Percentiles rank a stretch among this genome's conserved stretches.
These are phyloP conservation scores for Antitype chi DNA, from an alignment of 2,888 invertebrate species.

Conservation along the genomic window DNA sequence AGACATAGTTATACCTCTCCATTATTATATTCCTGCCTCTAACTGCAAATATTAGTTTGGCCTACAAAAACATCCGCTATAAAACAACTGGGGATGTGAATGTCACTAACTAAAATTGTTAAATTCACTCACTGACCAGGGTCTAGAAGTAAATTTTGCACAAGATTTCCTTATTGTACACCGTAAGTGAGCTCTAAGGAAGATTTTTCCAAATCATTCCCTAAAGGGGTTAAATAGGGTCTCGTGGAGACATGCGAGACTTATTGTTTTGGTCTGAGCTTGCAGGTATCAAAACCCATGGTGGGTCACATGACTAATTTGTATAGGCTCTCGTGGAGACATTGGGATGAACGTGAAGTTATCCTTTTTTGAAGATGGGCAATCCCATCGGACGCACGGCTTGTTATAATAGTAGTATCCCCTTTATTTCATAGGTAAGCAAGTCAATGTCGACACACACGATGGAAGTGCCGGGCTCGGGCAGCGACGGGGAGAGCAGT, in stretches of 20 bases:
- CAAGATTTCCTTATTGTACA: background rate
- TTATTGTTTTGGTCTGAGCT: too few species aligned
- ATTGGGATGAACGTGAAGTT: background rate
- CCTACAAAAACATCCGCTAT: background rate
- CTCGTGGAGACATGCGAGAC: too few species aligned
- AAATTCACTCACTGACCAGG: too few species aligned
- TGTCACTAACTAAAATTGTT: too few species aligned
- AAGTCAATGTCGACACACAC: constrained; percentile 85
- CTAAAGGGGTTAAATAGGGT: background rate
- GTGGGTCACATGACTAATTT: too few species aligned
- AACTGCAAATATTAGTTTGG: background rate
- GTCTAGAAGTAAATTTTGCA: too few species aligned
- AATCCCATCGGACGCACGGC: too few species aligned
- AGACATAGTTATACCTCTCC: background rate
- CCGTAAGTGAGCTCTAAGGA: background rate
- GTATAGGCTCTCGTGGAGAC: too few species aligned
- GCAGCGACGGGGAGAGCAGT: constrained; percentile 92
- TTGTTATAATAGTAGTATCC: background rate
- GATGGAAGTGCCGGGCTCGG: constrained; percentile 84
- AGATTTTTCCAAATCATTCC: background rate
- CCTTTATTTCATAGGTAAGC: constrained; percentile 76
- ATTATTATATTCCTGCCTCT: background rate
- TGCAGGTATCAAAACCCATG: too few species aligned
- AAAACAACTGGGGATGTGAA: background rate
- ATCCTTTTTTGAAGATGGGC: too few species aligned